A percentile compares a stretch with the other conserved stretches of the same genome.
Evolutionary conservation across 2,888 invertebrate species (phyloP).

Genomic region (Bombylius major): DNA sequence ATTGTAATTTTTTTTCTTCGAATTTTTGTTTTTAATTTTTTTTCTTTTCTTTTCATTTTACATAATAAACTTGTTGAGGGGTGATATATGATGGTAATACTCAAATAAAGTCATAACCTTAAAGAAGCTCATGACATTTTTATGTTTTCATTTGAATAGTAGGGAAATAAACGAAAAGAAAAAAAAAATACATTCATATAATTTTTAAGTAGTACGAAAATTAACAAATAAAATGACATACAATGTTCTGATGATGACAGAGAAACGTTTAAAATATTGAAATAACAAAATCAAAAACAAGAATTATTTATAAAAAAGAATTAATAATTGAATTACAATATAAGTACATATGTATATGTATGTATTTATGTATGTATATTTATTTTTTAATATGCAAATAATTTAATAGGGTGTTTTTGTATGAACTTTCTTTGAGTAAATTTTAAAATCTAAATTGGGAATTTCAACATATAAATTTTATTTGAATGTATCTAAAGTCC

Average conservation of each 20-base stretch:
- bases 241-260: neutral
- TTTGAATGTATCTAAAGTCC: too few species aligned
- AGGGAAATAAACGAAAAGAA: neutral
- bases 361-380: too few species aligned
- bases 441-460: too few species aligned
- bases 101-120: conserved; percentile 7
- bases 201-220: neutral
- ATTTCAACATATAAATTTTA: too few species aligned
- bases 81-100: neutral
- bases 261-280: conserved; percentile 4
- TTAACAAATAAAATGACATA: neutral
- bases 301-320: conserved; percentile 17
- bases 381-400: too few species aligned
- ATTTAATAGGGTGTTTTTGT: too few species aligned
- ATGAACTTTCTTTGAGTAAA: too few species aligned
- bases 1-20: too few species aligned
- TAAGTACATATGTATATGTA: too few species aligned
- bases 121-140: conserved; percentile 10
- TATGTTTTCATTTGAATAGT: conserved; percentile 7
- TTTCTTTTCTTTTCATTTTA: neutral
- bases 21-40: too few species aligned
- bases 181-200: too few species aligned
- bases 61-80: neutral
- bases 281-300: conserved; percentile 17
- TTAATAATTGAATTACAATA: conserved; percentile 17